Evolutionary conservation across 2,888 invertebrate genomes (phyloP).

Genomic region (Eledona agricola): DNA sequence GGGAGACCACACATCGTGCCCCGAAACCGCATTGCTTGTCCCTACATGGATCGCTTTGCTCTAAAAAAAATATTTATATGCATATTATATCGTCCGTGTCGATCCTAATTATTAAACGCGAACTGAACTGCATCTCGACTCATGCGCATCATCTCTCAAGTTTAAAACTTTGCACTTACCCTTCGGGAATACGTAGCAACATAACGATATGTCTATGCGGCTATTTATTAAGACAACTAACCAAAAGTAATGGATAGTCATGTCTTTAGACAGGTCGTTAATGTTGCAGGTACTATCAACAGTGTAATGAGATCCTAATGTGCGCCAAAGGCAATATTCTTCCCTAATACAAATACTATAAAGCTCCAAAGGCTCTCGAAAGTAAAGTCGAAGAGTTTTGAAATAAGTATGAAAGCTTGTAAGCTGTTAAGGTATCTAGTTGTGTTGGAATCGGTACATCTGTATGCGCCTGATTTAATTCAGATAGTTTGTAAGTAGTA

Average conservation of each 20-base stretch:
- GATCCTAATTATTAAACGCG: no score
- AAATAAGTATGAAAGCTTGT: no score
- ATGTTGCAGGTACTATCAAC: no score
- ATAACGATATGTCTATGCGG: slow-evolving; percentile 38
- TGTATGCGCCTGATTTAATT: slow-evolving; percentile 41
- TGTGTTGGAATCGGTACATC: no score
- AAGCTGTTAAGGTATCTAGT: no score
- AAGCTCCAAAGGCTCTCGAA: no score
- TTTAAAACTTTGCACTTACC: slow-evolving; percentile 47
- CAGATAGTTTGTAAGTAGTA: slow-evolving; percentile 46
- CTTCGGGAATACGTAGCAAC: slow-evolving; percentile 66
- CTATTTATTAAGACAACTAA: slow-evolving; percentile 34
- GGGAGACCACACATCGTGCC: slow-evolving; percentile 71
- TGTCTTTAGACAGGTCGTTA: slow-evolving; percentile 19
- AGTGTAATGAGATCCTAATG: no score
- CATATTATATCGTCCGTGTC: slow-evolving; percentile 29
- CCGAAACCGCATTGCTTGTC: slow-evolving; percentile 75
- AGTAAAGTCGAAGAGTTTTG: no score
- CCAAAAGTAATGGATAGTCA: slow-evolving; percentile 28
- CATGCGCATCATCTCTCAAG: slow-evolving; percentile 20
- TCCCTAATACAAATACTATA: no score
- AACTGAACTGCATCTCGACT: background rate
- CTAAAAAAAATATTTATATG: slow-evolving; percentile 60
- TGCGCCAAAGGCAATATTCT: no score
- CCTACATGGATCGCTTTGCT: slow-evolving; percentile 76